These are phyloP conservation scores for Florisuga fusca DNA, from an alignment of 2,797 vertebrate genomes.

Conservation along the genomic window DNA sequence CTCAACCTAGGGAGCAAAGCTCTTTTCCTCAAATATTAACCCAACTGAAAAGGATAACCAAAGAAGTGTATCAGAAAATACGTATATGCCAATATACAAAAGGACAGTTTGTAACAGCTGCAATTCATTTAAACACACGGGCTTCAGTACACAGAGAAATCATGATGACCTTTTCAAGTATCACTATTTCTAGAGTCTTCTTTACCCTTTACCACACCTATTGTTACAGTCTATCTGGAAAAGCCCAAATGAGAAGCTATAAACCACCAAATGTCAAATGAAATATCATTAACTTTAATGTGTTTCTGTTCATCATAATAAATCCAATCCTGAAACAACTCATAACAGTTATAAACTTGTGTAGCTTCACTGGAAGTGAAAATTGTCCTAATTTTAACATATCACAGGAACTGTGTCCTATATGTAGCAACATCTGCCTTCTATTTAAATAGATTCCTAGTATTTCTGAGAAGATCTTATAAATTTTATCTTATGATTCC, in stretches of 20 bases:
- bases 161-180: constrained; percentile 60
- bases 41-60: background rate
- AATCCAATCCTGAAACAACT: constrained; percentile 38
- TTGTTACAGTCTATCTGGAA: constrained; percentile 38
- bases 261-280: constrained; percentile 51
- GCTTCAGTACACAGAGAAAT: constrained; percentile 49
- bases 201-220: constrained; percentile 43
- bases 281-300: constrained; percentile 68
- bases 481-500: background rate
- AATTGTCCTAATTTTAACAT: background rate
- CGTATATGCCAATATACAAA: background rate
- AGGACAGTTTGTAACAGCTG: background rate
- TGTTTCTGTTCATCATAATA: constrained; percentile 18
- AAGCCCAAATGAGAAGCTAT: constrained; percentile 36
- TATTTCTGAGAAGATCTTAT: background rate
- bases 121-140: constrained; percentile 56
- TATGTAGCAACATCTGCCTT: background rate
- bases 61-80: constrained; percentile 16
- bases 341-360: background rate
- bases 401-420: background rate
- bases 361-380: background rate
- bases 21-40: background rate
- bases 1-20: background rate
- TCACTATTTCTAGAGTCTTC: constrained; percentile 38
- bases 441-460: background rate